Base-by-base conservation (phyloP, 2,113 vertebrate genomes). In the Callocephalon fimbriatum region DNA sequence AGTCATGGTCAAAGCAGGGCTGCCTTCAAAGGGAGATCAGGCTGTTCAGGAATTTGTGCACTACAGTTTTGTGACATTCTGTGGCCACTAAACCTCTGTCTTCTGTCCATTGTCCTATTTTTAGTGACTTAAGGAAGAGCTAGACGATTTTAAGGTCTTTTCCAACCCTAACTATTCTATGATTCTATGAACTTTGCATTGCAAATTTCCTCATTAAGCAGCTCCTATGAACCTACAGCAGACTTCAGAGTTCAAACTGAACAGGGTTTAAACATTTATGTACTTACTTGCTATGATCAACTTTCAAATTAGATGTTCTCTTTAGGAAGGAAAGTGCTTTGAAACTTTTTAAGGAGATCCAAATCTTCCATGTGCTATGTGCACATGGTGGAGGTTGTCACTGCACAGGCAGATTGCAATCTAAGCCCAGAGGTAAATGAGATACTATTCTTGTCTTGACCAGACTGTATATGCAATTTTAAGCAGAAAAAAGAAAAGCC, bases 201-300 rank as follows among this genome's bases (percentile, higher is more conserved):
- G 18, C 2, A 0, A 1, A 54, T 37, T 61, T 51, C 38, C 25
- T 21, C 2, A 1, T 47, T 63, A 32, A 53, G 29, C n/a, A 38
- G 37, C 16, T 45, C 42, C 29, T 61, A 25, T 0, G 4, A 84
- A 74, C 18, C 58, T 51, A 59, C 27, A 50, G 12, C 2, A 7
- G 26, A 17, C 11, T 74, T 54, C 19, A 14, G 54, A 74, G 29
- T 23, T 42, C 50, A 35, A n/a, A 84, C 2, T 4, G 29, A 89
- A 37, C 1, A 16, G 12, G 12, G 77, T 51, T 56, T 45, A 23
- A 26, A 5, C 20, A 31, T 61, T 79, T 74, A 75, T 63, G 67
- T 26, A 37, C 53, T 63, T 35, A 17, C 32, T 56, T 68, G 37
- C 8, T 40, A 65, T 58, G 53, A 65, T 61, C 68, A 87, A 65